Evolutionary conservation across 2,113 vertebrate genomes (phyloP).

Genomic region (Pelecanus crispus): DNA sequence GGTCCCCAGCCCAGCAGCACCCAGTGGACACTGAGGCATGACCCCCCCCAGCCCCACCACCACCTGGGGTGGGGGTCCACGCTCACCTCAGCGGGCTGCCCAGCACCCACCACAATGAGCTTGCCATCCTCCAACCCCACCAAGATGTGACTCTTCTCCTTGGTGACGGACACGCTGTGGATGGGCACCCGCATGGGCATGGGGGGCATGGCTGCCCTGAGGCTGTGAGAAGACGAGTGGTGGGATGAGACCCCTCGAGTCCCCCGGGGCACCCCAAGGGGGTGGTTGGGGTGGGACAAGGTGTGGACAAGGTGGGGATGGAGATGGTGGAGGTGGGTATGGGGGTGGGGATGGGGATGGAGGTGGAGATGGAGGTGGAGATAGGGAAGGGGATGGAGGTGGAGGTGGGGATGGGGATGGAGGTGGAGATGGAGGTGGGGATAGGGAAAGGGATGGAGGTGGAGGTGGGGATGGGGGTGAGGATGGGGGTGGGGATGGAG

Average conservation of each 20-base stretch:
- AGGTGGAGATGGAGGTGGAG: no score
- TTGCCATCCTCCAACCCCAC: constrained; percentile 94
- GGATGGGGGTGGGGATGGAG: no score
- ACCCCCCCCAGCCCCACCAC: rapidly evolving
- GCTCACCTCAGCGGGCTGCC: constrained; percentile 90
- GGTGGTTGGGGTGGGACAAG: rapidly evolving
- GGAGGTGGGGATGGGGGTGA: no score
- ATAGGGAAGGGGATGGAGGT: no score
- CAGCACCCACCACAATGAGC: constrained; percentile 93
- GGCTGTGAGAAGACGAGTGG: constrained; percentile 46
- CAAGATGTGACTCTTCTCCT: constrained; percentile 92
- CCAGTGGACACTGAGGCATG: rapidly evolving
- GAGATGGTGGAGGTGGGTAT: no score
- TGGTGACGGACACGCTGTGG: constrained; percentile 89
- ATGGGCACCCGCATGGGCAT: constrained; percentile 89
- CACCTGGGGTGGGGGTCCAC: rapidly evolving
- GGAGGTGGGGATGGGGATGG: no score
- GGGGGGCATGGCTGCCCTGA: constrained; percentile 68
- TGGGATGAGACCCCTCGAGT: neutral
- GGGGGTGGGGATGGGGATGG: no score
- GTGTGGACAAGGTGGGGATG: no score
- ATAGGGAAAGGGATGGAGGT: no score
- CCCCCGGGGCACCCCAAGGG: rapidly evolving
- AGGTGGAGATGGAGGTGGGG: no score
- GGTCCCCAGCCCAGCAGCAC: neutral